These are phyloP conservation scores for Stenotaenia linearis DNA, from an alignment of 2,888 invertebrate genomes.

Conservation along the genomic window DNA sequence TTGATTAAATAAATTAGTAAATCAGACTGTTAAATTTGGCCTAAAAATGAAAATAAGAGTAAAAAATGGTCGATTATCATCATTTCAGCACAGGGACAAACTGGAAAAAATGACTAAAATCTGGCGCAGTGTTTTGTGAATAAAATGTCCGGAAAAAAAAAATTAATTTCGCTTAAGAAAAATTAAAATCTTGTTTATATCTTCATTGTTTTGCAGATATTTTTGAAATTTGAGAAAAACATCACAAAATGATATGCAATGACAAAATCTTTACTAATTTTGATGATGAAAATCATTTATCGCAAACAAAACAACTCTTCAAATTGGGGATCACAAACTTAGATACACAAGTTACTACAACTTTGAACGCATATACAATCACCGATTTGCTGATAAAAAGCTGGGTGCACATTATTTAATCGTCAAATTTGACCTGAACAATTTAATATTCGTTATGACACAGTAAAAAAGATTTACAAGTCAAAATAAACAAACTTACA, in stretches of 20 bases:
- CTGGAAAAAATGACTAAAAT: no score
- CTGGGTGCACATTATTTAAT: not conserved
- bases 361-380: constrained; percentile 13
- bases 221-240: not conserved
- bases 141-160: no score
- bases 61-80: no score
- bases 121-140: no score
- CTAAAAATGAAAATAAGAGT: no score
- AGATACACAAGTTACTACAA: constrained; percentile 21
- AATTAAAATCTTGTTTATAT: no score
- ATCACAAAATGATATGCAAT: not conserved
- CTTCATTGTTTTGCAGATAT: not conserved
- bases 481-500: not conserved
- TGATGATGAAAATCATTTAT: constrained; percentile 6
- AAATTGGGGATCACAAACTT: constrained; percentile 10
- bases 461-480: not conserved
- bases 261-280: constrained; percentile 24
- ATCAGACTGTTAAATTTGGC: no score
- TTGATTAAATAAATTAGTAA: no score
- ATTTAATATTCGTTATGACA: not conserved
- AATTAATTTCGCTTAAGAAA: no score
- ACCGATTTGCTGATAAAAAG: constrained; percentile 14
- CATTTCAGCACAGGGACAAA: no score
- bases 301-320: constrained; percentile 1
- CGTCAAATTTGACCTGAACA: constrained; percentile 8